Evolutionary conservation across 2,797 vertebrate species (phyloP).

Genomic region (Limosa lapponica): DNA sequence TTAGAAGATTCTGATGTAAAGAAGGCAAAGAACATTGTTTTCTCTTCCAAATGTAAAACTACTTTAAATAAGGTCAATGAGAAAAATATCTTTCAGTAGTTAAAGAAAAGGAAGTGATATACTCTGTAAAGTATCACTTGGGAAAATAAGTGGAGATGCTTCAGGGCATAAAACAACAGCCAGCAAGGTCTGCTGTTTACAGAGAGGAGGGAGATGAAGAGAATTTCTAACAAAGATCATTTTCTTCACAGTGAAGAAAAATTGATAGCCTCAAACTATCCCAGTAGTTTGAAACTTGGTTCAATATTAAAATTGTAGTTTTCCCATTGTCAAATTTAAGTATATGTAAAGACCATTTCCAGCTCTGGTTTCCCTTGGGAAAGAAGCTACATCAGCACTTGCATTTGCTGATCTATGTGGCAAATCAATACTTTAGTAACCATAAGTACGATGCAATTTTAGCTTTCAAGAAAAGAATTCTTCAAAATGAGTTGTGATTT

Average conservation of each 20-base stretch:
- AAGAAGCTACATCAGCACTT: neutral
- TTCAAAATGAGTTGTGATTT: neutral
- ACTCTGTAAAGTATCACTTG: neutral
- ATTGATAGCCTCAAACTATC: neutral
- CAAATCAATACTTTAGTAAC: conserved; percentile 19
- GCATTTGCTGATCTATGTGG: neutral
- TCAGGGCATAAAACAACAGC: neutral
- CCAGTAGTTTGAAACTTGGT: neutral
- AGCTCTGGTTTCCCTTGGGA: conserved; percentile 1
- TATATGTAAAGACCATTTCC: neutral
- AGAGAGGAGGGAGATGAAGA: neutral
- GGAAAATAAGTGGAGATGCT: neutral
- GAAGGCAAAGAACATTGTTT: neutral
- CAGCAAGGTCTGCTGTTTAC: neutral
- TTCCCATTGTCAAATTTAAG: neutral
- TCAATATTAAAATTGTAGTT: neutral
- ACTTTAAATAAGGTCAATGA: neutral
- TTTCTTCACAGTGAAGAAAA: neutral
- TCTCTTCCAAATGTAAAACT: neutral
- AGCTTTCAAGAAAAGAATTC: neutral
- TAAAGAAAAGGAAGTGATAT: neutral
- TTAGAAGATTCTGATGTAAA: neutral
- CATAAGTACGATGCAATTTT: neutral
- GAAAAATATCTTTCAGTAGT: neutral
- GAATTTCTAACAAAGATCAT: neutral